Conservation (phyloP, 2,113 vertebrate genomes). For the Hirundichthys speculiger region DNA sequence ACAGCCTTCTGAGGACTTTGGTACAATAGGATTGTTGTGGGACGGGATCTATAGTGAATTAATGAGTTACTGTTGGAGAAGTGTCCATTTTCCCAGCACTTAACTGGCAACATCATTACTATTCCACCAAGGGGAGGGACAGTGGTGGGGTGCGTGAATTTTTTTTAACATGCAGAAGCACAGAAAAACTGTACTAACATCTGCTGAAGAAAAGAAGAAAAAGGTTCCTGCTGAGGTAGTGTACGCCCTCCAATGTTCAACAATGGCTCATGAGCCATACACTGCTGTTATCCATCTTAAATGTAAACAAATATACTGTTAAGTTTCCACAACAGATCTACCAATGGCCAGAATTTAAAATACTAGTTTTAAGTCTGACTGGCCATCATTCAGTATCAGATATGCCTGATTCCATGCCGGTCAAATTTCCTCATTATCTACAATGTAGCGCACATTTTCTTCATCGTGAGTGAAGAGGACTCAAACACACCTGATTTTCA, state of each 20-base stretch:
- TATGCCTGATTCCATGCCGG: not conserved
- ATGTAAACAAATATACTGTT: not conserved
- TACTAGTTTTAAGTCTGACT: not conserved
- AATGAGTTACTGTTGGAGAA: constrained; percentile 76
- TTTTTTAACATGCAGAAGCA: constrained; percentile 47
- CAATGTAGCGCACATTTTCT: not conserved
- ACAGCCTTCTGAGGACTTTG: constrained; percentile 70
- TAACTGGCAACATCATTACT: constrained; percentile 67
- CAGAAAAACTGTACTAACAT: constrained; percentile 39
- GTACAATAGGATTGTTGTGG: constrained; percentile 78
- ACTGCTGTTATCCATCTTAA: not conserved
- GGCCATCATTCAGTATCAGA: not conserved
- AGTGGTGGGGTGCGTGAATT: constrained; percentile 12
- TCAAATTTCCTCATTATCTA: not conserved
- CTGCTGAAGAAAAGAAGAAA: too few species aligned
- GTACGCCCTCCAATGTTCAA: not conserved
- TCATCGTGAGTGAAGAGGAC: not conserved
- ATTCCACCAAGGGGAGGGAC: constrained; percentile 50
- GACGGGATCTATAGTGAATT: constrained; percentile 75
- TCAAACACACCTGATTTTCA: not conserved
- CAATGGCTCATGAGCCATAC: not conserved
- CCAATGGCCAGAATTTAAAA: not conserved
- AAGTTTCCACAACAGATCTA: not conserved
- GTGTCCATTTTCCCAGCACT: constrained; percentile 70
- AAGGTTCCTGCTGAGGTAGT: constrained; percentile 3